Conservation (phyloP, 2,113 vertebrate genomes). For the Orcinus orca region DNA sequence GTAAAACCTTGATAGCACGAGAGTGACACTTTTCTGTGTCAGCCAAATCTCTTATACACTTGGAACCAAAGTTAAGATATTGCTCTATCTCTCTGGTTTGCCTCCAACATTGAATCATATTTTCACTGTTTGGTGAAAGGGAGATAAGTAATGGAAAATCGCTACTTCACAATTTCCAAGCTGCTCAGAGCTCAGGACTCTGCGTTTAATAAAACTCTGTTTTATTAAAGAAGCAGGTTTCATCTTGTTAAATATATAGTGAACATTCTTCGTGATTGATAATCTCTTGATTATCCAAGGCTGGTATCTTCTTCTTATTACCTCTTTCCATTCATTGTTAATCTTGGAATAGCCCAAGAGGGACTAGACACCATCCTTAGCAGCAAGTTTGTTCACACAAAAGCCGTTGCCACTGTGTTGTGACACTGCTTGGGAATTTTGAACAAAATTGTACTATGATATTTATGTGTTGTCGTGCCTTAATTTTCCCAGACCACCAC, state of each 20-base stretch:
- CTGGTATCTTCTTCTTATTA: neutral
- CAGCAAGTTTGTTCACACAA: neutral
- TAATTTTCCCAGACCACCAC: neutral
- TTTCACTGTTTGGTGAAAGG: neutral
- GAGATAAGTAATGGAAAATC: neutral
- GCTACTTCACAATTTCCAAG: neutral
- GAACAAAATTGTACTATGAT: neutral
- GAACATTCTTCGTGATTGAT: neutral
- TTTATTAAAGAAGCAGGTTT: neutral
- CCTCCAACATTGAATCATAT: neutral
- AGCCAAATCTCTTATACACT: neutral
- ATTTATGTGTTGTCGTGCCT: neutral
- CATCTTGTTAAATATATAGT: neutral
- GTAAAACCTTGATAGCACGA: neutral
- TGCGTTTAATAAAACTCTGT: neutral
- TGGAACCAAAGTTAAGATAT: neutral
- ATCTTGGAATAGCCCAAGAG: neutral
- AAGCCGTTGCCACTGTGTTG: neutral
- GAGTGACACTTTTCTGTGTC: neutral
- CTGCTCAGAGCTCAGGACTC: neutral
- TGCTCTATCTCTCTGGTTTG: neutral
- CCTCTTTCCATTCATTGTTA: neutral
- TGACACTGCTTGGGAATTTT: neutral
- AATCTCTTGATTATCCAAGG: neutral
- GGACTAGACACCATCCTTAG: neutral